Base-by-base conservation (phyloP, 2,888 invertebrate genomes). In the Argynnis bischoffii region DNA sequence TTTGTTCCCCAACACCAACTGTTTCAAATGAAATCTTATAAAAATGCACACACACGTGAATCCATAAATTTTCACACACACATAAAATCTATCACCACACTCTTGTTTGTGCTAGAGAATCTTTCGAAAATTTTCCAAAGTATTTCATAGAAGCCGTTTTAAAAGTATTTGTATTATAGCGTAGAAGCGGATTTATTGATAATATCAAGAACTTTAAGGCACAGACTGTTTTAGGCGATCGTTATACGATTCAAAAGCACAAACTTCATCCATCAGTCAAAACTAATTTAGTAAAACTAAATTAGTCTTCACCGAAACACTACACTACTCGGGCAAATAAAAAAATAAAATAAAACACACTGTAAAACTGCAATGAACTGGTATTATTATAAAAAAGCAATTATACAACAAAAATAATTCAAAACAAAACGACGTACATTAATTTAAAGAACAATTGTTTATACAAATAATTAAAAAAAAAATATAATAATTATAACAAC, bases 381-480 rank as follows among this genome's bases (percentile, higher is more conserved):
- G 94, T 95, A 95, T 95, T 95, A 95, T 95, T 94, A 89, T 89
- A 94, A 94, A 94, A 94, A 95, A 95, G 94, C 94, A 94, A 94
- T 93, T 95, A 94, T 94, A 95, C 95, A 95, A 95, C 95, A 95
- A 95, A 94, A 94, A 94, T 94, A 94, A 94, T 94, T 93, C 94
- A 94, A 95, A 95, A 94, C 94, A 95, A 95, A 95, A 95, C 95
- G 95, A 95, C 94, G 94, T 95, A 95, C 94, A 95, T 94, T 94
- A 94, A 94, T 94, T 95, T 94, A 95, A 95, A 94, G 94, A 95
- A 95, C 94, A 94, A 94, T 94, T 94, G 94, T 94, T 94, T 94
- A 94, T 94, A 94, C 94, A 94, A 94, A 94, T 93, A 93, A 93
- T 94, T 94, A 94, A 93, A 94, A 57, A n/a, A 18, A 93, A 94